A percentile compares a stretch with the other conserved stretches of the same genome.
phyloP scores from a whole-genome alignment of 2,888 invertebrate species.

The Timema podura region DNA sequence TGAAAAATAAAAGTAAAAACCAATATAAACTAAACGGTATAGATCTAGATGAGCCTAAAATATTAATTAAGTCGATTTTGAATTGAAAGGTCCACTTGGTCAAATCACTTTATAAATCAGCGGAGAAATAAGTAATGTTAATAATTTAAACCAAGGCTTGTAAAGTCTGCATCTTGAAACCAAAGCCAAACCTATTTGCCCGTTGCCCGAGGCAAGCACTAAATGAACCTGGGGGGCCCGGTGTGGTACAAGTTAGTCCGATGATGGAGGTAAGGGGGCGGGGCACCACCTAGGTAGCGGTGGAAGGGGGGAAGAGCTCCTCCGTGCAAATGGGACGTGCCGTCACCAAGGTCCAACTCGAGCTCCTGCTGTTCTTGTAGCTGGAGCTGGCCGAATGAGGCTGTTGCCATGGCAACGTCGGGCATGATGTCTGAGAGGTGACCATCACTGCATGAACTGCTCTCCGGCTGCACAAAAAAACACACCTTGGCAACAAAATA shows the following conservation, averaged over 20 bases:
- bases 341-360: conserved; percentile 83
- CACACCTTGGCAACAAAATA: too few relatives aligned
- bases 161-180: too few relatives aligned
- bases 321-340: conserved; percentile 46
- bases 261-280: conserved; percentile 27
- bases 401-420: conserved; percentile 89
- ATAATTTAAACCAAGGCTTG: too few relatives aligned
- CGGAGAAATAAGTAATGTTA: too few relatives aligned
- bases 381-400: conserved; percentile 65
- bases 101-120: too few relatives aligned
- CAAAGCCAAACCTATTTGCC: too few relatives aligned
- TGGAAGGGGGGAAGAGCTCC: conserved; percentile 28
- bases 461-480: conserved; percentile 45
- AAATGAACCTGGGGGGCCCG: conserved; percentile 38
- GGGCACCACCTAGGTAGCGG: conserved; percentile 28
- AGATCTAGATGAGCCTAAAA: too few relatives aligned
- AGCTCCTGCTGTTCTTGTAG: conserved; percentile 52
- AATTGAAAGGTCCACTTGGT: too few relatives aligned
- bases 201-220: conserved; percentile 26
- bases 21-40: too few relatives aligned
- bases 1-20: too few relatives aligned
- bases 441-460: conserved; percentile 61
- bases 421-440: conserved; percentile 81
- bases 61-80: too few relatives aligned
- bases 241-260: conserved; percentile 34